Base-by-base conservation (phyloP, 2,888 invertebrate genomes). In the Teleogryllus oceanicus region DNA sequence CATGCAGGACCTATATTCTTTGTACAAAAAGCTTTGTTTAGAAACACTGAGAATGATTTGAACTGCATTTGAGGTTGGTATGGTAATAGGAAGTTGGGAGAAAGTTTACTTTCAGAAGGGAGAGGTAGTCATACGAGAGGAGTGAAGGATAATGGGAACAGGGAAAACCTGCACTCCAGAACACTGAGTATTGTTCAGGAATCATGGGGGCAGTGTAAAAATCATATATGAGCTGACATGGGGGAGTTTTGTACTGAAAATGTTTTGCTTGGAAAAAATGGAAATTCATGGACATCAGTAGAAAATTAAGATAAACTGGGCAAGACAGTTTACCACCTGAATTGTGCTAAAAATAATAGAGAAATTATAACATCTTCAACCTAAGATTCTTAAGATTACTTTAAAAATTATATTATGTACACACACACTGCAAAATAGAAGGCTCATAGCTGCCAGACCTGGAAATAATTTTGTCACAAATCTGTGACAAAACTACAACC, bases 1-100 rank as follows among this genome's bases (percentile, higher is more conserved):
- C 62, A 62, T 62, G 62, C 62, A 62, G 62, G 62, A 62, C 62
- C 62, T 62, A 62, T 37, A 37, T 18, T n/a, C 62, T 62, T 62
- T 62, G 62, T 62, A 62, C 62, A 62, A 62, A 62, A 62, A 62
- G 62, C 62, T 62, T 62, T 62, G 62, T 62, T 62, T 62, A 18
- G 62, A 62, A 62, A 62, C 62, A 62, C 62, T 62, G 62, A 62
- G 62, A 62, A 62, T n/a, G n/a, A 62, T 62, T 62, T 62, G 62
- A 62, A 62, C 62, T 62, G 62, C 62, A 62, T 62, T 62, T 62
- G 16, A 62, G 62, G 62, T 62, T 62, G 13, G 62, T 62, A 62
- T 62, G 62, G 13, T 18, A 62, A 62, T 62, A 62, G 62, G 62
- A 62, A 62, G n/a, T 18, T 18, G 62, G 62, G 62, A 62, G n/a